Evolutionary conservation across 2,797 vertebrate species (phyloP).

Genomic region (Ispidina lecontei): DNA sequence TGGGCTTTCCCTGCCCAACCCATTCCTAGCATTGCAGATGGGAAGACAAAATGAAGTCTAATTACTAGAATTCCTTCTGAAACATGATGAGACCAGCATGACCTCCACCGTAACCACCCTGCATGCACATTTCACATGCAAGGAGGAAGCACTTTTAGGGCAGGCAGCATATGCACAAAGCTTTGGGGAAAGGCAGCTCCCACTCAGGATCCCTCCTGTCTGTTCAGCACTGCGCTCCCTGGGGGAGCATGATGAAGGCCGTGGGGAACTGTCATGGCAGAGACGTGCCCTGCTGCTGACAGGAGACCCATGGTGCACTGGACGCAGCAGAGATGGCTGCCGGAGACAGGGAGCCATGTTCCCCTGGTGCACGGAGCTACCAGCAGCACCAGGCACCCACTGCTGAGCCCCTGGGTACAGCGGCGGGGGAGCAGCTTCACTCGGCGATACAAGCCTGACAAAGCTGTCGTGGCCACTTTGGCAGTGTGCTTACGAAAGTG

Average conservation of each 20-base stretch:
- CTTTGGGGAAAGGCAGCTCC: not conserved
- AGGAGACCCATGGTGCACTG: fast-evolving
- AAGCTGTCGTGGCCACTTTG: not conserved
- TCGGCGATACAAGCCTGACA: fast-evolving
- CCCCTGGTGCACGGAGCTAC: fast-evolving
- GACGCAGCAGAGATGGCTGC: fast-evolving
- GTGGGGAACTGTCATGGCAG: fast-evolving
- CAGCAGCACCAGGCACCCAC: fast-evolving
- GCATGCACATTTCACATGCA: fast-evolving
- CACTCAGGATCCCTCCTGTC: fast-evolving
- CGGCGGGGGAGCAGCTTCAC: fast-evolving
- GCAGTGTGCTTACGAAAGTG: fast-evolving
- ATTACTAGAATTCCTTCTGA: not conserved
- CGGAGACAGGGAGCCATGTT: fast-evolving
- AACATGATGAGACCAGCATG: fast-evolving
- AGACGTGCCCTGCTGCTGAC: fast-evolving
- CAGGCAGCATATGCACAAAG: fast-evolving
- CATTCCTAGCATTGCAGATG: fast-evolving
- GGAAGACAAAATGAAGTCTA: not conserved
- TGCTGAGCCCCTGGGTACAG: fast-evolving
- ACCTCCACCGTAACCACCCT: fast-evolving
- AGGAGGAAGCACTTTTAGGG: not conserved
- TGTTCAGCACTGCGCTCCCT: fast-evolving
- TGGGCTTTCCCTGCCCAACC: not conserved
- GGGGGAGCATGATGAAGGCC: fast-evolving